These are phyloP conservation scores for Erpetoichthys calabaricus DNA, from an alignment of 2,797 vertebrate species.

Conservation along the genomic window DNA sequence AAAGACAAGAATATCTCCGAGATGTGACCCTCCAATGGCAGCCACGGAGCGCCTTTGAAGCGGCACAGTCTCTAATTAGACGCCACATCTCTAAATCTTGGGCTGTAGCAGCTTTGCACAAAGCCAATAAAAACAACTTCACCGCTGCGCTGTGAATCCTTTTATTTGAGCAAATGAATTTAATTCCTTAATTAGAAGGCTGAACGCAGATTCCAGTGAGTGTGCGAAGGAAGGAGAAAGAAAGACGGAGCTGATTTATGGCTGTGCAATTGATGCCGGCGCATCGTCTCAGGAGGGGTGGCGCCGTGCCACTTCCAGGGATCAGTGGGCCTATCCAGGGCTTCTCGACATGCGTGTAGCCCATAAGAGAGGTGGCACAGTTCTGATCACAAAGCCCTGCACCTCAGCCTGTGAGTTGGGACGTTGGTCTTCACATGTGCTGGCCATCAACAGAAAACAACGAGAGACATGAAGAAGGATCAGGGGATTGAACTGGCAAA, in stretches of 20 bases:
- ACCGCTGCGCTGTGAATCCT: conserved; percentile 32
- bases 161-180: conserved; percentile 30
- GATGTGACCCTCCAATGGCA: conserved; percentile 44
- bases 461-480: too few relatives aligned
- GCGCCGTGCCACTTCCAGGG: conserved; percentile 18
- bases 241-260: conserved; percentile 28
- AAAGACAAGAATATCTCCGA: too few relatives aligned
- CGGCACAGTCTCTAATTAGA: conserved; percentile 42
- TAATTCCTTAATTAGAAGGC: conserved; percentile 33
- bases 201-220: conserved; percentile 10
- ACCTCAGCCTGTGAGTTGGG: too few relatives aligned
- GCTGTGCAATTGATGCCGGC: conserved; percentile 32
- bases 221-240: conserved; percentile 3
- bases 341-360: too few relatives aligned
- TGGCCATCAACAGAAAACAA: too few relatives aligned
- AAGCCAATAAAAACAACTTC: conserved; percentile 42
- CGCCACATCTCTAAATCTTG: conserved; percentile 39
- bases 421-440: too few relatives aligned
- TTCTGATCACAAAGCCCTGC: too few relatives aligned
- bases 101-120: conserved; percentile 25
- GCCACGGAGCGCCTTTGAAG: conserved; percentile 45
- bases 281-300: background rate
- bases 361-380: too few relatives aligned
- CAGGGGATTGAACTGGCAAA: too few relatives aligned
- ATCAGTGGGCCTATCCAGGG: background rate